Percentiles rank a stretch among this genome's conserved stretches.
These are phyloP conservation scores for Augochlora pura DNA, from an alignment of 1,140 invertebrate genomes.

Conservation along the genomic window DNA sequence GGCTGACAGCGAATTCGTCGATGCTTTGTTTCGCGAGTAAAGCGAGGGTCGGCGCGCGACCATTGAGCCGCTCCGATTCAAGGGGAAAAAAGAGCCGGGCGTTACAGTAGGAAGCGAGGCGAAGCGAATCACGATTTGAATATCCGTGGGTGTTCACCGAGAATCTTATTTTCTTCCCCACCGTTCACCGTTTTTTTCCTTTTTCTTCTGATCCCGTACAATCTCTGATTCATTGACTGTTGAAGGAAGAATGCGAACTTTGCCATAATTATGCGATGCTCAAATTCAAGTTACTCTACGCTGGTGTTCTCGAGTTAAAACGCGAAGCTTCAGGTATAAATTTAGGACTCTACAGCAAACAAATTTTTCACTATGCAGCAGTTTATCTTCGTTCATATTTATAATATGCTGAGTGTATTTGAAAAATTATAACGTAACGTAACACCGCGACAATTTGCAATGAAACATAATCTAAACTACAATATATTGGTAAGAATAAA, in stretches of 20 bases:
- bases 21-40: background rate
- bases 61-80: background rate
- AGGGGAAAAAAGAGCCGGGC: background rate
- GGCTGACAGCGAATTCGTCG: background rate
- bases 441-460: too few species aligned
- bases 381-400: too few species aligned
- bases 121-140: constrained; percentile 16
- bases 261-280: background rate
- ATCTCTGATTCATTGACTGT: constrained; percentile 17
- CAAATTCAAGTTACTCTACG: too few species aligned
- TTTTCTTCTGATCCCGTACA: background rate
- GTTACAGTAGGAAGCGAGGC: constrained; percentile 24
- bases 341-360: too few species aligned
- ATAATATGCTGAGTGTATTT: too few species aligned
- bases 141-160: constrained; percentile 28
- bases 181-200: background rate
- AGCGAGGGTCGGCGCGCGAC: background rate
- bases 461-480: too few species aligned
- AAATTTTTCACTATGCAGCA: too few species aligned
- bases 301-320: too few species aligned
- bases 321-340: too few species aligned
- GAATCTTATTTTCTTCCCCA: background rate
- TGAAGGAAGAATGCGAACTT: constrained; percentile 23
- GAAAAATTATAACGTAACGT: too few species aligned
- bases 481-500: too few species aligned